phyloP scores from a whole-genome alignment of 2,888 invertebrate species.

The Drosophila picticornis region DNA sequence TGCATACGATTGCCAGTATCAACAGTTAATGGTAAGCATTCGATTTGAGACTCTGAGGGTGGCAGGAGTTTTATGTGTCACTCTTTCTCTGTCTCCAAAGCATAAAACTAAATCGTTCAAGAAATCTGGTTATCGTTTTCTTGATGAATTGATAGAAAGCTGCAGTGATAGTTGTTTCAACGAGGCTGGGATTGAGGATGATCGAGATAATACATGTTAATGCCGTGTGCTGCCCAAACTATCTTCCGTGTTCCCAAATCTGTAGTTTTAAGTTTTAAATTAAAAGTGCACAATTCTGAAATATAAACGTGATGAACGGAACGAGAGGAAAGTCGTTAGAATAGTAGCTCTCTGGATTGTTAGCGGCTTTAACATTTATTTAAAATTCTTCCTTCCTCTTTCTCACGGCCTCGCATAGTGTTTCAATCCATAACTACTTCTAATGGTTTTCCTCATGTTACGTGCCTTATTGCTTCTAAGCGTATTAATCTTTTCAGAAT shows the following conservation, averaged over 20 bases:
- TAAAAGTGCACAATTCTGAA: slow-evolving; percentile 36
- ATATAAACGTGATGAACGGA: slow-evolving; percentile 2
- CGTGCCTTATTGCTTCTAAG: slow-evolving; percentile 32
- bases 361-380: slow-evolving; percentile 19
- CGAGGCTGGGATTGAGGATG: slow-evolving; percentile 43
- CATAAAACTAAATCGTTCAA: slow-evolving; percentile 59
- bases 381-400: slow-evolving; percentile 40
- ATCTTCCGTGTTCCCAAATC: slow-evolving; percentile 28
- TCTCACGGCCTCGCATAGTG: slow-evolving; percentile 20
- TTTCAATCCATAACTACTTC: slow-evolving; percentile 42
- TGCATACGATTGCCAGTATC: slow-evolving; percentile 76
- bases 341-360: slow-evolving; percentile 34
- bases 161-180: slow-evolving; percentile 57
- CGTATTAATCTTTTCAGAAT: slow-evolving; percentile 41
- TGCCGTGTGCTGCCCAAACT: slow-evolving; percentile 15
- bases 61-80: slow-evolving; percentile 5
- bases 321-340: slow-evolving; percentile 61
- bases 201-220: slow-evolving; percentile 53
- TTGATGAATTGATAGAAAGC: slow-evolving; percentile 57
- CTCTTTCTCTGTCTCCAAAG: slow-evolving; percentile 38
- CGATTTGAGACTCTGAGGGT: background rate
- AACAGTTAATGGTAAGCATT: slow-evolving; percentile 63
- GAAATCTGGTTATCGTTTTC: slow-evolving; percentile 64
- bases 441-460: slow-evolving; percentile 60
- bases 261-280: slow-evolving; percentile 47